Percentiles rank a stretch among this genome's conserved stretches.
Conservation (phyloP, 2,888 invertebrate genomes). For the Drosophila kanekoi region DNA sequence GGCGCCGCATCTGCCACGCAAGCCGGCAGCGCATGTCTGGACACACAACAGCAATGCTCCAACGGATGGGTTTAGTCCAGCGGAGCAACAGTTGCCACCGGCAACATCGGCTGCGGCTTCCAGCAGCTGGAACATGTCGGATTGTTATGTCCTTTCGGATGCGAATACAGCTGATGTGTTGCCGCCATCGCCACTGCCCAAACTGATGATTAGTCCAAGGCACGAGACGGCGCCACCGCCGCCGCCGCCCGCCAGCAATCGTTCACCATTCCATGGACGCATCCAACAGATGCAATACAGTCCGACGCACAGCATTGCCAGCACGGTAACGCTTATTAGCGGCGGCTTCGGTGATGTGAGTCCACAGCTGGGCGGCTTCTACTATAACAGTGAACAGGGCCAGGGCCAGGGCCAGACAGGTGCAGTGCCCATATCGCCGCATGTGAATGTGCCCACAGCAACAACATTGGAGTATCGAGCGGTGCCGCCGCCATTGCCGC, state of each 20-base stretch:
- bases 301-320: constrained; percentile 74
- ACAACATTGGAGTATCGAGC: constrained; percentile 78
- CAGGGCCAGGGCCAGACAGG: constrained; percentile 38
- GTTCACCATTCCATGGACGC: constrained; percentile 83
- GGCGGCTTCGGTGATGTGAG: constrained; percentile 60
- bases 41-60: constrained; percentile 45
- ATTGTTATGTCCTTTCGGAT: constrained; percentile 43
- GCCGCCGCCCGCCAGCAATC: constrained; percentile 66
- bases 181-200: constrained; percentile 79
- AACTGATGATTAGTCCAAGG: constrained; percentile 81
- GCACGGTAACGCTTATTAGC: constrained; percentile 65
- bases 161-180: constrained; percentile 40
- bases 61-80: constrained; percentile 60
- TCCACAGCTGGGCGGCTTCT: constrained; percentile 70
- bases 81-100: constrained; percentile 49
- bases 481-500: constrained; percentile 84
- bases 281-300: constrained; percentile 65
- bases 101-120: constrained; percentile 10
- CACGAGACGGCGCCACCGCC: constrained; percentile 76
- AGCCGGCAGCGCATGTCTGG: constrained; percentile 75
- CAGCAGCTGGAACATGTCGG: constrained; percentile 38
- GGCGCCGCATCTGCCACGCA: constrained; percentile 74
- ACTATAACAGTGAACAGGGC: constrained; percentile 62
- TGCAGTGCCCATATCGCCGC: constrained; percentile 84
- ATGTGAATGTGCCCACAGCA: constrained; percentile 85